A percentile compares a stretch with the other conserved stretches of the same genome.
Conservation (phyloP, 2,113 vertebrate genomes). For the Tetraodon nigroviridis region DNA sequence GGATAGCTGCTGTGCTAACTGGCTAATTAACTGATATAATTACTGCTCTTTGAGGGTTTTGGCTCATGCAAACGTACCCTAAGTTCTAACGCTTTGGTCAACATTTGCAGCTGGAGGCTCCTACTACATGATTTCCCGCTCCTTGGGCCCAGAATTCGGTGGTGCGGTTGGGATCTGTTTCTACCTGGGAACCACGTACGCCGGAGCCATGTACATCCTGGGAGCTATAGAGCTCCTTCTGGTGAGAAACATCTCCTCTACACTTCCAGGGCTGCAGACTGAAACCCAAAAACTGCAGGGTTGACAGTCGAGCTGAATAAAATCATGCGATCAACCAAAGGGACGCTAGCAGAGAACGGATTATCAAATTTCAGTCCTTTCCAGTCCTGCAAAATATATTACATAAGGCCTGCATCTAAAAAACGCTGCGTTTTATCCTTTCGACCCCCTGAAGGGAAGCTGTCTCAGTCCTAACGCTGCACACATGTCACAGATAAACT, state of each 20-base stretch:
- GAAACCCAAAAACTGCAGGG: background rate
- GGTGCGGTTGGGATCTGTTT: slow-evolving; percentile 98
- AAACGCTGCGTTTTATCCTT: too few relatives aligned
- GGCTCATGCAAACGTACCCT: too few relatives aligned
- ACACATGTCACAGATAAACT: too few relatives aligned
- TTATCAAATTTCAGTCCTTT: slow-evolving; percentile 15
- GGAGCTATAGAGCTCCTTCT: slow-evolving; percentile 96
- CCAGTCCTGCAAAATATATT: slow-evolving; percentile 4
- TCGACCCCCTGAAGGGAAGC: too few relatives aligned
- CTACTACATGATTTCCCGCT: slow-evolving; percentile 99
- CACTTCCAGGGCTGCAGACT: background rate
- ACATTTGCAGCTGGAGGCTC: slow-evolving; percentile 85
- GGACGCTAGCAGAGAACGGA: slow-evolving; percentile 23
- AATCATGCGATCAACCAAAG: slow-evolving; percentile 10
- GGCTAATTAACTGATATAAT: too few relatives aligned
- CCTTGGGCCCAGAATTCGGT: slow-evolving; percentile 94
- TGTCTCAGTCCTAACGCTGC: too few relatives aligned
- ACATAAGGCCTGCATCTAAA: too few relatives aligned
- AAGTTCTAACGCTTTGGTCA: slow-evolving; percentile 14
- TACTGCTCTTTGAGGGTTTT: too few relatives aligned
- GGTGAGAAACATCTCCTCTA: slow-evolving; percentile 72
- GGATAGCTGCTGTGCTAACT: too few relatives aligned
- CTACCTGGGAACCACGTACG: slow-evolving; percentile 96
- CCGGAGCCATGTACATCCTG: slow-evolving; percentile 98
- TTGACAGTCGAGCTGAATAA: background rate